Percentiles rank a stretch among this genome's conserved stretches.
Conservation (phyloP, 2,888 invertebrate genomes). For the Leptinotarsa haldemani region DNA sequence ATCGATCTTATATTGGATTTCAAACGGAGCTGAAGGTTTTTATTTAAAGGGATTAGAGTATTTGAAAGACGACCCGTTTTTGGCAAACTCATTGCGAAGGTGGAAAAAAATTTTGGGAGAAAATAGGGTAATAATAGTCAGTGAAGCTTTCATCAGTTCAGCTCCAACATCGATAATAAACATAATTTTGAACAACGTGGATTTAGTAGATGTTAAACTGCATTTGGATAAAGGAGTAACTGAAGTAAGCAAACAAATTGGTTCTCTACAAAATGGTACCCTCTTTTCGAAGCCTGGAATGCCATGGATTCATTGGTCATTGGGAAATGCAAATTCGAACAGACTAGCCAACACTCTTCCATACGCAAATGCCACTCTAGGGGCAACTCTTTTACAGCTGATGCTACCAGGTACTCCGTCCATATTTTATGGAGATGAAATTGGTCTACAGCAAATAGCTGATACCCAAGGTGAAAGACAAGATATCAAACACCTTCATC, state of each 20-base stretch:
- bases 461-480: conserved; percentile 71
- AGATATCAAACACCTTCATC: conserved; percentile 74
- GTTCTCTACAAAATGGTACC: conserved; percentile 69
- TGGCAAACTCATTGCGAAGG: conserved; percentile 70
- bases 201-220: conserved; percentile 79
- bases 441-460: conserved; percentile 74
- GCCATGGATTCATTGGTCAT: conserved; percentile 86
- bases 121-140: conserved; percentile 76
- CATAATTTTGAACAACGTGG: conserved; percentile 74
- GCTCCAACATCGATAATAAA: conserved; percentile 68
- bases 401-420: conserved; percentile 88
- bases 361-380: conserved; percentile 74
- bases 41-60: conserved; percentile 84
- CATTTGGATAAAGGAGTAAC: conserved; percentile 71
- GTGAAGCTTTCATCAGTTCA: conserved; percentile 69
- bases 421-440: conserved; percentile 93
- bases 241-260: conserved; percentile 72
- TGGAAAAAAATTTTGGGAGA: conserved; percentile 78
- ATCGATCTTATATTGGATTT: conserved; percentile 76
- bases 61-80: conserved; percentile 72
- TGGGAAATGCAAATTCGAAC: conserved; percentile 74
- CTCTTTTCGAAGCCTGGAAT: conserved; percentile 73
- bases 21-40: conserved; percentile 89
- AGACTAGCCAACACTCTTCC: conserved; percentile 72
- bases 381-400: conserved; percentile 79